Base-by-base conservation (phyloP, 2,888 invertebrate species). In the Enchytraeus crypticus region DNA sequence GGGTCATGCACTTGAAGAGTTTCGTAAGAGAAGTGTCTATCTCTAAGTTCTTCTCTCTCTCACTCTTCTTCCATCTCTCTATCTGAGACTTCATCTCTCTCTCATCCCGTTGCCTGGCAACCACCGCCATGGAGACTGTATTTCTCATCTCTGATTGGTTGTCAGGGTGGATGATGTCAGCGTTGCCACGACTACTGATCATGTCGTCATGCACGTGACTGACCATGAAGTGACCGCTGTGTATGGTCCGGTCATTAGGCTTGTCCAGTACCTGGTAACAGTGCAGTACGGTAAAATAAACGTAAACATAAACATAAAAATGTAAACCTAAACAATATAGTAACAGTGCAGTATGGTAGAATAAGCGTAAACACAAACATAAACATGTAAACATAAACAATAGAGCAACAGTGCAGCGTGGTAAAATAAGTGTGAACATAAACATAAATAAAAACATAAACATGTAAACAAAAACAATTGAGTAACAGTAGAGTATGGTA, bases 181-280 rank as follows among this genome's bases (percentile, higher is more conserved):
- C 54, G 21, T 34, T 38, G 21, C 23, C 54, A 18, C 26, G 23
- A 26, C 34, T 38, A 32, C 34, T 38, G 11, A 21, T 21, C 49
- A 49, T 23, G 38, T 91, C 90, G 61, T 92, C 92, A 80, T 95
- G 93, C 80, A 96, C 92, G 81, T 92, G 89, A 70, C 95, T 95
- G 68, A 96, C 90, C 96, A 97, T 97, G 80, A 96, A 97, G 77
- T 97, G 96, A 23, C 96, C 96, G 70, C 95, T 95, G 81, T 97
- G 96, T 76, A 97, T 96, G 18, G 77, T 77, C n/a, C 33, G 56
- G 45, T 66, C 66, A 46, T 59, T 54, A 2, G 34, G 38, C 54
- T 54, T 54, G 54, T 54, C 54, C n/a, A 54, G 54, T 18, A 54
- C 14, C n/a, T n/a, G n/a, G n/a, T n/a, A n/a, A n/a, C n/a, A n/a